A percentile compares a stretch with the other conserved stretches of the same genome.
Evolutionary conservation across 1,140 invertebrate species (phyloP).

Genomic region (Euwallacea fornicatus): DNA sequence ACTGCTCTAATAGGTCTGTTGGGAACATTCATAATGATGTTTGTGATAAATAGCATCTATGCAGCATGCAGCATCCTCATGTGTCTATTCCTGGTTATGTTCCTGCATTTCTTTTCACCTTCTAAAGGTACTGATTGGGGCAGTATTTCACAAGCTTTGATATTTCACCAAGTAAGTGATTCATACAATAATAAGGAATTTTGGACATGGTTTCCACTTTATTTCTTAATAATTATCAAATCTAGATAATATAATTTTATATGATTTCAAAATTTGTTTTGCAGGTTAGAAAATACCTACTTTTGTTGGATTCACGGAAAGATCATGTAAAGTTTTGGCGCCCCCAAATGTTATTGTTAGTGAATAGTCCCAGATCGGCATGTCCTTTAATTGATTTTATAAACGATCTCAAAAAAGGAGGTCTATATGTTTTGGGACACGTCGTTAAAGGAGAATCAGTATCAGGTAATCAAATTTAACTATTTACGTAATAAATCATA

Average conservation of each 20-base stretch:
- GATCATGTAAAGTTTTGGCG: conserved; percentile 99
- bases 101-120: conserved; percentile 91
- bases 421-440: conserved; percentile 92
- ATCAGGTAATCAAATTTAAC: too few species aligned
- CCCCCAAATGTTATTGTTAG: conserved; percentile 93
- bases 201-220: too few species aligned
- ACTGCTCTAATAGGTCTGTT: conserved; percentile 85
- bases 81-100: conserved; percentile 81
- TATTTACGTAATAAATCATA: too few species aligned
- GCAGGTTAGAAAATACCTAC: conserved; percentile 87
- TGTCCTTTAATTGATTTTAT: conserved; percentile 95
- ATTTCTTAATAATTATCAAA: too few species aligned
- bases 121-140: conserved; percentile 86
- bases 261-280: conserved; percentile 51
- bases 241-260: too few species aligned
- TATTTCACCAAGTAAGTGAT: conserved; percentile 84
- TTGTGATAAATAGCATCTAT: conserved; percentile 90
- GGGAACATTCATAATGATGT: conserved; percentile 93
- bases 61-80: conserved; percentile 85
- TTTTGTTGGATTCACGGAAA: conserved; percentile 93
- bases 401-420: conserved; percentile 98
- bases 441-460: conserved; percentile 64
- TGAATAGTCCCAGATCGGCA: conserved; percentile 86
- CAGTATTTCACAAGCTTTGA: conserved; percentile 96
- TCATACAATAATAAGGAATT: too few species aligned